A percentile compares a stretch with the other conserved stretches of the same genome.
Conservation (phyloP, 2,113 vertebrate genomes). For the Myrmophylax atrothorax region DNA sequence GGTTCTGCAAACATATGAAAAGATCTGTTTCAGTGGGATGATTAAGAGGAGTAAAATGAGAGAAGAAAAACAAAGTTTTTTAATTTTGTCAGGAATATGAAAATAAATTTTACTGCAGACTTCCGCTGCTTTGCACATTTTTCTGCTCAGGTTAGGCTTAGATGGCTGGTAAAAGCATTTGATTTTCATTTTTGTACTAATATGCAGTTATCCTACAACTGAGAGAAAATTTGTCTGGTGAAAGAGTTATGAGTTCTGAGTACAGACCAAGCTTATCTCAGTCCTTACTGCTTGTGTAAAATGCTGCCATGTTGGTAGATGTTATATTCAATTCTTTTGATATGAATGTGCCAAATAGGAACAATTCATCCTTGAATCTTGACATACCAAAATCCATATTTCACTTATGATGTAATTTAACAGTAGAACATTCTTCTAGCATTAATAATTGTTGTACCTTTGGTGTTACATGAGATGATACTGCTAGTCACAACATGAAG, state of each 20-base stretch:
- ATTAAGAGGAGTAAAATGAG: not conserved
- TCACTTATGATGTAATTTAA: not conserved
- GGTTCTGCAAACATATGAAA: not conserved
- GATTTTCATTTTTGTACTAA: not conserved
- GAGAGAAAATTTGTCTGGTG: not conserved
- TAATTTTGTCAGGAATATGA: not conserved
- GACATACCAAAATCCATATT: not conserved
- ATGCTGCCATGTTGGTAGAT: not conserved
- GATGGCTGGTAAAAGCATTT: not conserved
- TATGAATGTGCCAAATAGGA: not conserved
- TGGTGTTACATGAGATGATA: not conserved
- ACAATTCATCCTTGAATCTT: not conserved
- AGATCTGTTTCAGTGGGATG: not conserved
- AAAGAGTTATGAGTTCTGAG: not conserved
- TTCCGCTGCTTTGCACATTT: not conserved
- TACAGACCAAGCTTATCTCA: not conserved
- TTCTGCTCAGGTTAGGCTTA: not conserved
- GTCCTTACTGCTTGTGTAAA: not conserved
- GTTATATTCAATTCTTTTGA: not conserved
- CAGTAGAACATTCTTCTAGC: not conserved
- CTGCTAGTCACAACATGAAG: not conserved
- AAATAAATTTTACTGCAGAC: not conserved
- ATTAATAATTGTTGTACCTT: not conserved
- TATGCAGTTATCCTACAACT: not conserved
- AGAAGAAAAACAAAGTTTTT: not conserved